phyloP scores from a whole-genome alignment of 2,113 vertebrate genomes.

The Oophaga pumilio region DNA sequence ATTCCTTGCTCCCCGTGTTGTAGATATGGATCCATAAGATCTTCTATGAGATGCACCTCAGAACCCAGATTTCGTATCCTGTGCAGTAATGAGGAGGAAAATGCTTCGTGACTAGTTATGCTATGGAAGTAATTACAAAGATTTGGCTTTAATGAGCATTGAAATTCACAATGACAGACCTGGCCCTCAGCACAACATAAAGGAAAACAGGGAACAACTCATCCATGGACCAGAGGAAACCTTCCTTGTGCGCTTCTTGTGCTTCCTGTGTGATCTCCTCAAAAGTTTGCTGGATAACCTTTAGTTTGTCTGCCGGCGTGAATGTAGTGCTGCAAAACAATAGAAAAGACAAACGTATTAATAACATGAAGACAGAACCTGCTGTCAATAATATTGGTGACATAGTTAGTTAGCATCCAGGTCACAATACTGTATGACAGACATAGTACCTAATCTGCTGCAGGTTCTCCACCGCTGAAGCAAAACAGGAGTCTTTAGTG shows the following conservation, averaged over 20 bases:
- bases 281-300: slow-evolving; percentile 96
- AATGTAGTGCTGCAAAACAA: slow-evolving; percentile 86
- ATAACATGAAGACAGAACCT: neutral
- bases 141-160: neutral
- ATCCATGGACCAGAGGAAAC: slow-evolving; percentile 99
- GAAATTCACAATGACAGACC: slow-evolving; percentile 70
- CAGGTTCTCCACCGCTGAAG: slow-evolving; percentile 91
- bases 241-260: slow-evolving; percentile 83
- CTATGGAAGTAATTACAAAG: neutral
- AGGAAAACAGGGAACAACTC: slow-evolving; percentile 98
- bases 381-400: too few species aligned
- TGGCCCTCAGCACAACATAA: slow-evolving; percentile 94
- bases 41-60: slow-evolving; percentile 95
- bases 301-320: slow-evolving; percentile 94
- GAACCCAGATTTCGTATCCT: slow-evolving; percentile 97
- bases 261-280: slow-evolving; percentile 96
- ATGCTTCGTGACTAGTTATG: neutral
- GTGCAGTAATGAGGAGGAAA: slow-evolving; percentile 21
- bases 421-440: neutral
- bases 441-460: slow-evolving; percentile 93
- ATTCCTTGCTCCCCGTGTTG: slow-evolving; percentile 97
- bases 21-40: slow-evolving; percentile 95
- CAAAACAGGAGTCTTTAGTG: slow-evolving; percentile 91
- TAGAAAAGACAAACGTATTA: neutral
- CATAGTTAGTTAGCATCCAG: neutral